Conservation (phyloP, 2,888 invertebrate genomes). For the Amiota mariae region DNA sequence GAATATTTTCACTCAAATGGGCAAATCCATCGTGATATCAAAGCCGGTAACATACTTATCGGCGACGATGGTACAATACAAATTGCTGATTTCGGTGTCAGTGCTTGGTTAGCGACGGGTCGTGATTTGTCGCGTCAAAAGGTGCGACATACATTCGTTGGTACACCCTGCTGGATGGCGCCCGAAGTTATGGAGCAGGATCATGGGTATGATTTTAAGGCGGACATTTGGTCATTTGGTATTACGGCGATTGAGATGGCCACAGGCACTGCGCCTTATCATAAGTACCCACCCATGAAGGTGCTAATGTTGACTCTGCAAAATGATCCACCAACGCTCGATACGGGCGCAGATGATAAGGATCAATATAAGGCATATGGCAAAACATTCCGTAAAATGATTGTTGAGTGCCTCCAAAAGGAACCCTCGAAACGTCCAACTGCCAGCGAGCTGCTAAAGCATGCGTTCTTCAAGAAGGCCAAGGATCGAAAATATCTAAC, state of each 20-base stretch:
- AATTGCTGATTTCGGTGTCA: constrained; percentile 99
- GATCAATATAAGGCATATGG: constrained; percentile 99
- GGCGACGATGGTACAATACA: constrained; percentile 98
- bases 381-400: constrained; percentile 97
- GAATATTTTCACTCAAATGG: constrained; percentile 99
- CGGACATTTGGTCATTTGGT: constrained; percentile 85
- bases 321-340: constrained; percentile 97
- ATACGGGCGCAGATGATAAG: constrained; percentile 95
- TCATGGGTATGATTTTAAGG: constrained; percentile 98
- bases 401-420: constrained; percentile 96
- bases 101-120: constrained; percentile 96
- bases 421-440: constrained; percentile 95
- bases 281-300: constrained; percentile 99
- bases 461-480: constrained; percentile 98
- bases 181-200: constrained; percentile 99
- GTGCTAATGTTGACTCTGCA: constrained; percentile 98
- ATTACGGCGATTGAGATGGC: constrained; percentile 98
- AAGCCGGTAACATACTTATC: constrained; percentile 97
- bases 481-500: constrained; percentile 93
- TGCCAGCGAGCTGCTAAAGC: constrained; percentile 95
- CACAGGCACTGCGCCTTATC: constrained; percentile 98
- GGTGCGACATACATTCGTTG: constrained; percentile 97
- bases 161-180: constrained; percentile 99
- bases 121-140: constrained; percentile 94
- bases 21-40: constrained; percentile 98